phyloP scores from a whole-genome alignment of 2,888 invertebrate species.

The Harpagoxenus sublaevis region DNA sequence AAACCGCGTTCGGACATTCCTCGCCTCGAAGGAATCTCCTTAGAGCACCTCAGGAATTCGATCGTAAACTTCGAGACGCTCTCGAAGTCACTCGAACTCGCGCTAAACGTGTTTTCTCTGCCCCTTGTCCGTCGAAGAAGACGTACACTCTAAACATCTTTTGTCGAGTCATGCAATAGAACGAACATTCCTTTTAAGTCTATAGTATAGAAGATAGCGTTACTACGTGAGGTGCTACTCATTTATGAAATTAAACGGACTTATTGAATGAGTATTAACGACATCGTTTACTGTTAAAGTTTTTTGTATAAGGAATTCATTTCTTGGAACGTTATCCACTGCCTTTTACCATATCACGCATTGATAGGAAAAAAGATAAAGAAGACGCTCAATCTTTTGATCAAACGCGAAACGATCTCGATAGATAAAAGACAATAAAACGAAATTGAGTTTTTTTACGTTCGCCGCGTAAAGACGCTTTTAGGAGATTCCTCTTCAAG shows the following conservation, averaged over 20 bases:
- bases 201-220: background rate
- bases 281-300: background rate
- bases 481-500: slow-evolving; percentile 15
- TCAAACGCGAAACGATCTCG: background rate
- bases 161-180: slow-evolving; percentile 28
- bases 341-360: background rate
- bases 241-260: background rate
- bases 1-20: slow-evolving; percentile 49
- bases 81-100: slow-evolving; percentile 1
- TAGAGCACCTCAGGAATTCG: slow-evolving; percentile 4
- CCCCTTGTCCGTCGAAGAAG: background rate
- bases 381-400: background rate
- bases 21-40: slow-evolving; percentile 41
- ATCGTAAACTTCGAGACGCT: background rate
- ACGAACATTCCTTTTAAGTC: background rate
- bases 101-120: background rate
- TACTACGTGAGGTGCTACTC: background rate
- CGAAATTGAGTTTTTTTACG: slow-evolving; percentile 22
- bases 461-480: background rate
- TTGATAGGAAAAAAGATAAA: background rate
- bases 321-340: background rate
- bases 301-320: background rate
- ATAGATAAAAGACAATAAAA: slow-evolving; percentile 34
- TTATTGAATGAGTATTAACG: background rate
- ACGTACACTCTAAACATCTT: background rate